phyloP scores from a whole-genome alignment of 2,888 invertebrate genomes.

The Schizaphis graminum region DNA sequence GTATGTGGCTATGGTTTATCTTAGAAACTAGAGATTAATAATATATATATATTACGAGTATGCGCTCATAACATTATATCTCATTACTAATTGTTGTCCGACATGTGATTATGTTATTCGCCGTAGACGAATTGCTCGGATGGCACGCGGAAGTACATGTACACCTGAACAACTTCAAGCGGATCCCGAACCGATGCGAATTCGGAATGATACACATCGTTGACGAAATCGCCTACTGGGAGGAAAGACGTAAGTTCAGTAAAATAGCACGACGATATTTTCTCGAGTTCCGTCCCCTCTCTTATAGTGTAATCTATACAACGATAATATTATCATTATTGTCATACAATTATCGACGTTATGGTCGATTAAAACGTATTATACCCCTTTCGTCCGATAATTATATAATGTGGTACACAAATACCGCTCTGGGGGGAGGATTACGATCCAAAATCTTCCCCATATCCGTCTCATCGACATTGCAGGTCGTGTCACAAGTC shows the following conservation, averaged over 20 bases:
- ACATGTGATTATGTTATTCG: neutral
- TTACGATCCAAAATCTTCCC: too few species aligned
- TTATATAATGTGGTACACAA: too few species aligned
- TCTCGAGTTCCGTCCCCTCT: neutral
- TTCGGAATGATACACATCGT: slow-evolving; percentile 29
- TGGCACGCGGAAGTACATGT: neutral
- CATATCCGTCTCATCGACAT: too few species aligned
- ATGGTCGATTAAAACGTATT: too few species aligned
- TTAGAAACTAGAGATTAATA: neutral
- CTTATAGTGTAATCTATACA: neutral
- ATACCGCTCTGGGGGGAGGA: too few species aligned
- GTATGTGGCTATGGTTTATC: neutral
- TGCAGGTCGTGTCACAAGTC: neutral
- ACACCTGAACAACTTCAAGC: neutral
- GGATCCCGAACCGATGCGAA: neutral
- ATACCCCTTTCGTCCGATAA: too few species aligned
- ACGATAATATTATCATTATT: neutral
- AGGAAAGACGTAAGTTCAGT: slow-evolving; percentile 18
- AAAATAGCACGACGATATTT: neutral
- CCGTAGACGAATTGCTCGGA: neutral
- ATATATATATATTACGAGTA: neutral
- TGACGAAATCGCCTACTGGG: slow-evolving; percentile 42
- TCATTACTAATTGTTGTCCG: neutral
- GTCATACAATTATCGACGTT: neutral
- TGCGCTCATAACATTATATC: neutral